phyloP scores from a whole-genome alignment of 2,797 vertebrate genomes.

The Lycodopsis pacificus region DNA sequence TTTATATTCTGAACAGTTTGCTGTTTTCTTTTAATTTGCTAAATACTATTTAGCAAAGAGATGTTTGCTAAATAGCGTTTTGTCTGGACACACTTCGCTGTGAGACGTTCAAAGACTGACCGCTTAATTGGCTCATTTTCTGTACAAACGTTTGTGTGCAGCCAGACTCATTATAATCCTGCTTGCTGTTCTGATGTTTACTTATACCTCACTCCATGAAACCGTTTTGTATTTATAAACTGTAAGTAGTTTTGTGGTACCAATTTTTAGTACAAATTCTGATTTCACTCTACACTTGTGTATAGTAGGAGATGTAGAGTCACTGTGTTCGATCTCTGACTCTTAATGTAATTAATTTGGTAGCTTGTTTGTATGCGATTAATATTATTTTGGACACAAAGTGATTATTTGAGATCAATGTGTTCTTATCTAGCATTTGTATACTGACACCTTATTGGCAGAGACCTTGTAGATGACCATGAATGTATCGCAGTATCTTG shows the following conservation, averaged over 20 bases:
- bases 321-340: background rate
- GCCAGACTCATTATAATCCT: background rate
- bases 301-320: conserved; percentile 18
- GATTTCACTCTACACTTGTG: background rate
- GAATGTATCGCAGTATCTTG: background rate
- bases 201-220: conserved; percentile 15
- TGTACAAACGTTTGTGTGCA: conserved; percentile 8
- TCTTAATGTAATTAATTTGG: background rate
- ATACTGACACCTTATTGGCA: background rate
- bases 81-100: background rate
- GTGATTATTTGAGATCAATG: background rate
- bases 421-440: background rate
- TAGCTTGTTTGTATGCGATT: conserved; percentile 8
- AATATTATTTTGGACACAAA: background rate
- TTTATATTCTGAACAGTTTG: conserved; percentile 9
- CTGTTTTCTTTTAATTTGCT: conserved; percentile 4
- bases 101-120: background rate
- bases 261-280: background rate
- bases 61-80: too few species aligned
- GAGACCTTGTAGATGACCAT: background rate
- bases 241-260: conserved; percentile 28
- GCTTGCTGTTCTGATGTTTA: conserved; percentile 10
- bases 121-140: background rate
- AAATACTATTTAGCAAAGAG: background rate
- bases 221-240: conserved; percentile 19